Conservation (phyloP, 2,113 vertebrate genomes). For the Pagrus major region DNA sequence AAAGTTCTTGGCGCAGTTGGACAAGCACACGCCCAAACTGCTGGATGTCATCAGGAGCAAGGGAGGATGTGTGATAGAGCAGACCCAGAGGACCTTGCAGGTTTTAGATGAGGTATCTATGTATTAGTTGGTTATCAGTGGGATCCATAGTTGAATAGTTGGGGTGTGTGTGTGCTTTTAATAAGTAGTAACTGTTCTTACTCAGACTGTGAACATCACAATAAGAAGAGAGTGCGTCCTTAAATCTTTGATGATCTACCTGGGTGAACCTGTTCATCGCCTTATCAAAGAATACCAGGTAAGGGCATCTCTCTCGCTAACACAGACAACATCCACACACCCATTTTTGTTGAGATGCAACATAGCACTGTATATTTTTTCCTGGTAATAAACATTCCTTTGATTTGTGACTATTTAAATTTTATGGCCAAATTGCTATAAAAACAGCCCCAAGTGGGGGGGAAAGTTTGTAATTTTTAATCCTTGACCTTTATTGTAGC, state of each 20-base stretch:
- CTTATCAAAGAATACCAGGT: not conserved
- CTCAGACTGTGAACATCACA: constrained; percentile 5
- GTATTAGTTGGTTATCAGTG: not conserved
- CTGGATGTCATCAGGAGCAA: constrained; percentile 26
- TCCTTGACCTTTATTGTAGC: no score
- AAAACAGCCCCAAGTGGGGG: no score
- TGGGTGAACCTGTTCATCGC: not conserved
- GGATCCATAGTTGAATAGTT: not conserved
- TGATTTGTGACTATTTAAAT: no score
- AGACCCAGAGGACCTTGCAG: constrained; percentile 12
- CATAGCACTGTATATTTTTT: no score
- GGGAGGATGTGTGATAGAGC: not conserved
- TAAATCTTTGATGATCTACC: not conserved
- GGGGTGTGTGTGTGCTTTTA: not conserved
- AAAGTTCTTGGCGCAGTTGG: no score
- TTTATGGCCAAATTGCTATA: no score
- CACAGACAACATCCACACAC: no score
- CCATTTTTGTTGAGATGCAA: no score
- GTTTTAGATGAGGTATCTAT: constrained; percentile 19
- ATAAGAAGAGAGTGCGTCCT: constrained; percentile 10
- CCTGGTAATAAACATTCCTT: no score
- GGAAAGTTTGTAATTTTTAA: no score
- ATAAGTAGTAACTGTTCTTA: not conserved
- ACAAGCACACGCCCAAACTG: no score
- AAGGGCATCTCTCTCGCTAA: not conserved